Base-by-base conservation (phyloP, 1,140 invertebrate genomes). In the Ditylenchus dipsaci region DNA sequence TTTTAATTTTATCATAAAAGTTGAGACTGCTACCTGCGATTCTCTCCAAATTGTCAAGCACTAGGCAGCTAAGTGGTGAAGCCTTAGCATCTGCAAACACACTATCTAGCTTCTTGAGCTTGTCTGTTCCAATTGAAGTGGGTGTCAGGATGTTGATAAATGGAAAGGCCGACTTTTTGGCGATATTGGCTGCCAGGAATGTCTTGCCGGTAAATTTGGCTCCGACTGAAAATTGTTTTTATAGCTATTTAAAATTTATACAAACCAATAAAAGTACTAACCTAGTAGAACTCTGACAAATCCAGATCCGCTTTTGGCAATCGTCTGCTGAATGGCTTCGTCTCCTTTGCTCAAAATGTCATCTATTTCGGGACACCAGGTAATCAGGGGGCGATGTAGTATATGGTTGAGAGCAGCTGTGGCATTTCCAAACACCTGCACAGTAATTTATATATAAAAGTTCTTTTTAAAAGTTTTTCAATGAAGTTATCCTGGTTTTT, bases 151-250 rank as follows among this genome's bases (percentile, higher is more conserved):
- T 15, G 3, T 97, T 97, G 59, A 97, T 88, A 84, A 98, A 98
- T 7, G 95, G 95, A 85, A 97, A 97, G 83, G 96, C 92, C 0
- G 94, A 95, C 82, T 90, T 89, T 82, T 94, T 93, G 8, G 95
- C 92, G 68, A 98, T 87, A 82, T 94, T 90, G 11, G 94, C 93
- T 43, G 94, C 95, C 33, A 99, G 84, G 0, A 93, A 92, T 0
- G 93, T 94, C 85, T 97, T 97, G n/a, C 95, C 95, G 15, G 3
- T 26, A 17, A 7, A 7, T 17, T 15, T 53, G 15, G 49, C 3
- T 21, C 49, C 49, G n/a, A 45, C 21, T 68, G 17, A 61, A 11
- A n/a, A n/a, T n/a, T n/a, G n/a, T n/a, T n/a, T n/a, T n/a, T n/a
- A n/a, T n/a, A n/a, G n/a, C n/a, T n/a, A n/a, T n/a, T n/a, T n/a